phyloP scores from a whole-genome alignment of 2,797 vertebrate species.

The Premnoplex brunnescens region DNA sequence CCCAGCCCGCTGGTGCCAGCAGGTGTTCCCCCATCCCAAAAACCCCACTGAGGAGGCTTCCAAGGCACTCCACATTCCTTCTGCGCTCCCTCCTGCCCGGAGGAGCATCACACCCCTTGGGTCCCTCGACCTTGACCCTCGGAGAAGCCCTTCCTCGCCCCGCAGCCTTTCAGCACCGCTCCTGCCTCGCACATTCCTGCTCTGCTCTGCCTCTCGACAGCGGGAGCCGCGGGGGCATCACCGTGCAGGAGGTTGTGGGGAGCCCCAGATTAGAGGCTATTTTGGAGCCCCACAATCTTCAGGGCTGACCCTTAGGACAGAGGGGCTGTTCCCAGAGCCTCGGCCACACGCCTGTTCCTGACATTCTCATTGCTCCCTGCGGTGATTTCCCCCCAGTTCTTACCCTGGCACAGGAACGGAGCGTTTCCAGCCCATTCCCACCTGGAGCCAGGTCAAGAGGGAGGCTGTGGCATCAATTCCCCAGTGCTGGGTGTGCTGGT shows the following conservation, averaged over 20 bases:
- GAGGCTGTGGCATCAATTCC: neutral
- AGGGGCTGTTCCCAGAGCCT: neutral
- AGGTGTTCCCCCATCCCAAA: neutral
- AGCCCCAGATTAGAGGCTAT: constrained; percentile 35
- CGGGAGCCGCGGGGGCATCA: neutral
- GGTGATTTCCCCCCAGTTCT: neutral
- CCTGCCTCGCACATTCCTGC: constrained; percentile 60
- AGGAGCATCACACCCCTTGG: constrained; percentile 2
- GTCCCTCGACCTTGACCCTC: constrained; percentile 44
- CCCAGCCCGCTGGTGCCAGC: neutral
- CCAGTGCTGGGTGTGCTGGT: neutral
- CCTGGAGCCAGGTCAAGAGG: neutral
- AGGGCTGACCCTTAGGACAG: neutral
- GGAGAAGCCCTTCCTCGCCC: constrained; percentile 27
- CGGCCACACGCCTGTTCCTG: accelerated
- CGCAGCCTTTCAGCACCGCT: constrained; percentile 64
- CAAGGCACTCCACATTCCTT: neutral
- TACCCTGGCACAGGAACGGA: neutral
- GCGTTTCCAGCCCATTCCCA: neutral
- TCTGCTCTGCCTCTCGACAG: constrained; percentile 26
- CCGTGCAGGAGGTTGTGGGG: neutral
- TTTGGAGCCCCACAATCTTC: constrained; percentile 18
- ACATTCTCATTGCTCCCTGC: neutral
- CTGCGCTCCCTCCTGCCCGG: neutral
- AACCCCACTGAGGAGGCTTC: neutral